A percentile compares a stretch with the other conserved stretches of the same genome.
These are phyloP conservation scores for Poeciliopsis retropinna DNA, from an alignment of 2,113 vertebrate species.

Conservation along the genomic window DNA sequence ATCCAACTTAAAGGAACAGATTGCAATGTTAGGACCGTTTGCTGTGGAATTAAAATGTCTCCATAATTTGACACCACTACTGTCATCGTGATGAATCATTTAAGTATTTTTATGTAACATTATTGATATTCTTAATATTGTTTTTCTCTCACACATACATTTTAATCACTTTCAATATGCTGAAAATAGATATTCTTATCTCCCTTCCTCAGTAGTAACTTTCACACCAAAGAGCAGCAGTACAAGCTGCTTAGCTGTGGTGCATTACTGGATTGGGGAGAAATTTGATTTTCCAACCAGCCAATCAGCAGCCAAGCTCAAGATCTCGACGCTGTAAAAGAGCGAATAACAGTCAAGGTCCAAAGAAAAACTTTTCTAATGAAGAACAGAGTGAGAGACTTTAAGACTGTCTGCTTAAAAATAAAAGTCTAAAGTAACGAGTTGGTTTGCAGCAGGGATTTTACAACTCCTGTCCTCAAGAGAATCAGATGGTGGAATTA, in stretches of 20 bases:
- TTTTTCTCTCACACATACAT: neutral
- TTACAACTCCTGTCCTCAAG: no score
- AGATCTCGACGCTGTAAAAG: neutral
- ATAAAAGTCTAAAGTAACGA: neutral
- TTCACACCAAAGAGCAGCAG: no score
- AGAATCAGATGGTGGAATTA: no score
- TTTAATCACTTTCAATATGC: neutral
- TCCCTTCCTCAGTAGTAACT: neutral
- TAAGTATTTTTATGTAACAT: neutral
- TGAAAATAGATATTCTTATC: neutral
- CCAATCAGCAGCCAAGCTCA: neutral
- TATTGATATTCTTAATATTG: neutral
- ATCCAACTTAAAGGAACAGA: no score
- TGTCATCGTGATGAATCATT: neutral
- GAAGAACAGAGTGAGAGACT: neutral
- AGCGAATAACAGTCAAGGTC: neutral
- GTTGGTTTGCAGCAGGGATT: neutral
- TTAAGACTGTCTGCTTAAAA: neutral
- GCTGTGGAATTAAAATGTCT: neutral
- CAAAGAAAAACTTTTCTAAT: neutral
- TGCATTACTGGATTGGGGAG: no score
- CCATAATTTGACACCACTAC: neutral
- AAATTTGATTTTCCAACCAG: neutral
- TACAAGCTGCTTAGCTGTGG: no score
- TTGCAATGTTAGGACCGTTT: no score